Conservation (phyloP, 2,888 invertebrate species). For the Drosophila paranaensis region DNA sequence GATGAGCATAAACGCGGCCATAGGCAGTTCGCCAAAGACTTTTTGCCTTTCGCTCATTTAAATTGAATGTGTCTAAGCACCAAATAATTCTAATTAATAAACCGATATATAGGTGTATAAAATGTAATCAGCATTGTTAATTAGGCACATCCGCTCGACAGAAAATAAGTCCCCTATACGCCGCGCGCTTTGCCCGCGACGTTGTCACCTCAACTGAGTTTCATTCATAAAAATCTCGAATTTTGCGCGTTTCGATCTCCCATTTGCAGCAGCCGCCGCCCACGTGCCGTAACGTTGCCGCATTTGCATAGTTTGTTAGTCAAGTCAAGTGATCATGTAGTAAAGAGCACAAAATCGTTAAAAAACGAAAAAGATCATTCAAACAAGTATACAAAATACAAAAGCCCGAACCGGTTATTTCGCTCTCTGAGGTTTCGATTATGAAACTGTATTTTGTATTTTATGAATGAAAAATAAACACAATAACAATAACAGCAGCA, state of each 20-base stretch:
- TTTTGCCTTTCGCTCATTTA: constrained; percentile 62
- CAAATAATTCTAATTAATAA: constrained; percentile 69
- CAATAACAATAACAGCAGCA: constrained; percentile 4
- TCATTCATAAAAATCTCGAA: constrained; percentile 72
- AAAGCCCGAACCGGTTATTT: constrained; percentile 55
- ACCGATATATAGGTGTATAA: constrained; percentile 50
- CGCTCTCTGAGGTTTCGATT: constrained; percentile 46
- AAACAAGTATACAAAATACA: constrained; percentile 42
- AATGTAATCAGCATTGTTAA: constrained; percentile 75
- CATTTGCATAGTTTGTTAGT: constrained; percentile 76
- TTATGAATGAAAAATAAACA: constrained; percentile 65
- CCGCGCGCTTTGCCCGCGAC: background rate
- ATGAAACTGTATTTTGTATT: constrained; percentile 61
- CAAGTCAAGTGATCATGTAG: constrained; percentile 66
- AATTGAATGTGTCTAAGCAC: constrained; percentile 36
- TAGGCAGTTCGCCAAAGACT: constrained; percentile 24
- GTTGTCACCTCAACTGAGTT: constrained; percentile 68
- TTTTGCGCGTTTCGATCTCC: constrained; percentile 29
- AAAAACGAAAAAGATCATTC: constrained; percentile 64
- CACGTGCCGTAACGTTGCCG: constrained; percentile 60
- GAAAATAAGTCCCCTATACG: background rate
- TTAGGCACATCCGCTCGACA: constrained; percentile 72
- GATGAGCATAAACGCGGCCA: constrained; percentile 9
- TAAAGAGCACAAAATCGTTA: constrained; percentile 74
- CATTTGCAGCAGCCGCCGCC: constrained; percentile 57